Evolutionary conservation across 2,113 vertebrate genomes (phyloP).

Genomic region (Octodon degus): DNA sequence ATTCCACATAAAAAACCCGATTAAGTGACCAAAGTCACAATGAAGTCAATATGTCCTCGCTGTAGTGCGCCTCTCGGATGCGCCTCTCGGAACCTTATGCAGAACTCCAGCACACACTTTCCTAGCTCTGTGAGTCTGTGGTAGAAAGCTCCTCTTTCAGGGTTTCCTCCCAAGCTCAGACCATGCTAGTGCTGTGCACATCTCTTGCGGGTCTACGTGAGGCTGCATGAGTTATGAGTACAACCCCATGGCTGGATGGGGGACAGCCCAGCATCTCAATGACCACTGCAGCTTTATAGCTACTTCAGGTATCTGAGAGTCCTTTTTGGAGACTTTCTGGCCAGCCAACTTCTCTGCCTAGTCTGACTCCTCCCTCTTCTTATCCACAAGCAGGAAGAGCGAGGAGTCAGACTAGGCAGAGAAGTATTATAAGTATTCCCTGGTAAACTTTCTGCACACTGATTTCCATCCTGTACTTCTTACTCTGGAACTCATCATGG

Average conservation of each 20-base stretch:
- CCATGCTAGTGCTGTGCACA: not conserved
- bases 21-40: not conserved
- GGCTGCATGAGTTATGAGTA: rapidly evolving
- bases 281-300: not conserved
- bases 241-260: not conserved
- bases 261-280: not conserved
- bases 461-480: not conserved
- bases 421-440: not conserved
- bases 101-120: not conserved
- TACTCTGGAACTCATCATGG: not conserved
- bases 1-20: not conserved
- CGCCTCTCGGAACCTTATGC: not conserved
- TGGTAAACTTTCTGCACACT: not conserved
- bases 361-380: not conserved
- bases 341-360: not conserved
- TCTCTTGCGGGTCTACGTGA: not conserved
- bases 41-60: not conserved
- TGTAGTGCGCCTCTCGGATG: not conserved
- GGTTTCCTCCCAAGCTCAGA: not conserved
- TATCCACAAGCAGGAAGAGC: not conserved
- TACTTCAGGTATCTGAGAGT: not conserved
- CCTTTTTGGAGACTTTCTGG: not conserved
- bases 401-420: too few relatives aligned
- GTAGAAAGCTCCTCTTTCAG: not conserved
- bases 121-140: not conserved